Percentiles rank a stretch among this genome's conserved stretches.
These are phyloP conservation scores for Eulemur coronatus DNA, from an alignment of 2,797 vertebrate genomes.

Conservation along the genomic window DNA sequence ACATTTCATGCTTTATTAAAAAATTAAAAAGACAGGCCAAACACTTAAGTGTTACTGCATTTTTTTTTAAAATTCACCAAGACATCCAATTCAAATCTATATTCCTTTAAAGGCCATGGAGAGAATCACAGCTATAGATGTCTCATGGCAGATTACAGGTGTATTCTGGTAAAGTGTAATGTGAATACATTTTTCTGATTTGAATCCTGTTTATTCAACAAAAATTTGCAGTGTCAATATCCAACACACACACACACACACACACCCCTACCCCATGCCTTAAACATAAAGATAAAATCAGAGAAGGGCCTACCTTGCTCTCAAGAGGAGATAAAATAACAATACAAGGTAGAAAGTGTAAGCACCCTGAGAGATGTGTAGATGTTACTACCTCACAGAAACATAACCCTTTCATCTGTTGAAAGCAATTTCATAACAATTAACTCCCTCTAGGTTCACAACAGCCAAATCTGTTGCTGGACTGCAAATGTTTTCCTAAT, in stretches of 20 bases:
- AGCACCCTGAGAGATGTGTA: neutral
- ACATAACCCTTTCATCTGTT: neutral
- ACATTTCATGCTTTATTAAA: slow-evolving; percentile 50
- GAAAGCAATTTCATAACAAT: slow-evolving; percentile 34
- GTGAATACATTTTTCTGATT: slow-evolving; percentile 48
- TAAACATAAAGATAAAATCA: slow-evolving; percentile 39
- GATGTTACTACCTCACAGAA: slow-evolving; percentile 27
- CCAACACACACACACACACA: too few species aligned
- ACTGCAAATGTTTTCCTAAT: neutral
- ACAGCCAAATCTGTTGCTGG: neutral
- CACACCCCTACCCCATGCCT: neutral
- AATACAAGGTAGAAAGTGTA: slow-evolving; percentile 9
- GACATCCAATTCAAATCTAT: neutral
- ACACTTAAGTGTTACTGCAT: slow-evolving; percentile 8
- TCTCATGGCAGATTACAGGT: neutral
- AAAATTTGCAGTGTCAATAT: slow-evolving; percentile 23
- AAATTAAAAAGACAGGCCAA: slow-evolving; percentile 47
- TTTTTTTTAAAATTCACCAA: slow-evolving; percentile 36
- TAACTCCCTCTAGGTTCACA: slow-evolving; percentile 20
- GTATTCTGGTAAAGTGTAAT: neutral
- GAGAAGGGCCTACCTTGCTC: neutral
- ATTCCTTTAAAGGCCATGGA: neutral
- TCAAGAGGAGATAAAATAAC: slow-evolving; percentile 42
- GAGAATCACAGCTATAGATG: slow-evolving; percentile 44
- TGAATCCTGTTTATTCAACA: slow-evolving; percentile 33